A percentile compares a stretch with the other conserved stretches of the same genome.
These are phyloP conservation scores for Ophion ellenae DNA, from an alignment of 2,888 invertebrate genomes.

Conservation along the genomic window DNA sequence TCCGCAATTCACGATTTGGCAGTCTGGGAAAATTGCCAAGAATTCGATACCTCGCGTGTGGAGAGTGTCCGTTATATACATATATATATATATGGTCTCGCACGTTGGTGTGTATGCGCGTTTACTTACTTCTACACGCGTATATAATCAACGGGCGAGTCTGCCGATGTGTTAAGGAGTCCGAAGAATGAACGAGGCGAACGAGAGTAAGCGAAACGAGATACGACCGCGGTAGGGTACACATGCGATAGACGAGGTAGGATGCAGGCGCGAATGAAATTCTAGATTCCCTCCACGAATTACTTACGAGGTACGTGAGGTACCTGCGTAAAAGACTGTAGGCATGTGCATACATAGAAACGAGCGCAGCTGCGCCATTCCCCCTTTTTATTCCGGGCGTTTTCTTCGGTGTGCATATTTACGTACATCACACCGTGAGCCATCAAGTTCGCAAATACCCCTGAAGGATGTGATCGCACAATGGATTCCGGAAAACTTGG, in stretches of 20 bases:
- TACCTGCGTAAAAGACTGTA: constrained; percentile 71
- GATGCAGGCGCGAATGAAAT: constrained; percentile 68
- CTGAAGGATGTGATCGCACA: background rate
- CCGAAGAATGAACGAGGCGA: constrained; percentile 47
- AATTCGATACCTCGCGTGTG: constrained; percentile 40
- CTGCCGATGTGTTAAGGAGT: constrained; percentile 40
- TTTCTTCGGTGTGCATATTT: constrained; percentile 30
- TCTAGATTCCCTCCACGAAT: constrained; percentile 78
- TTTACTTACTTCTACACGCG: background rate
- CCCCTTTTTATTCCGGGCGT: constrained; percentile 19
- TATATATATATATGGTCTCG: constrained; percentile 20
- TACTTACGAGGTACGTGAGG: constrained; percentile 77
- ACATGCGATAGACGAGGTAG: constrained; percentile 37
- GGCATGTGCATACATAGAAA: constrained; percentile 32
- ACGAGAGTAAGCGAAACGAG: constrained; percentile 61
- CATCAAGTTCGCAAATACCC: background rate
- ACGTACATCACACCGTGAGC: background rate
- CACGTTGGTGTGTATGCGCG: constrained; percentile 17
- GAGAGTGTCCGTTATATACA: constrained; percentile 6
- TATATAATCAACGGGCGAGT: constrained; percentile 32
- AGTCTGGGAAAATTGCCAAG: constrained; percentile 55
- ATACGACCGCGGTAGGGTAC: constrained; percentile 59
- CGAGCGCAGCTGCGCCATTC: constrained; percentile 49
- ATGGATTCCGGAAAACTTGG: background rate
- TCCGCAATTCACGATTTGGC: constrained; percentile 54